Percentiles rank a stretch among this genome's conserved stretches.
Conservation (phyloP, 2,888 invertebrate species). For the Plutella xylostella region DNA sequence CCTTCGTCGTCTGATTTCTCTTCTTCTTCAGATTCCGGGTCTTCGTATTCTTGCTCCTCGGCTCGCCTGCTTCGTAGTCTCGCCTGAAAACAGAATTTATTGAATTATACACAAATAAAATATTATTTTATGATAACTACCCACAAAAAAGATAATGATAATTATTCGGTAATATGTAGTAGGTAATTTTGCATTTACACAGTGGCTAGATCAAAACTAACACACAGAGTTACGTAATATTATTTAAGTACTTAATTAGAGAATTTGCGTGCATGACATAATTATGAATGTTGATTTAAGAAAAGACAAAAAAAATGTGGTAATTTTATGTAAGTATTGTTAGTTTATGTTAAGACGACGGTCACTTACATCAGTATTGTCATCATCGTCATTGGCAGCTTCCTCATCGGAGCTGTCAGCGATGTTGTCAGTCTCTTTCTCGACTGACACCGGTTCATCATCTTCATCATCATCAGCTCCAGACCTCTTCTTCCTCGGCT, state of each 20-base stretch:
- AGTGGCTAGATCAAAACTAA: too few relatives aligned
- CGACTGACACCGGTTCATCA: slow-evolving; percentile 32
- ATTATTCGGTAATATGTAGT: too few relatives aligned
- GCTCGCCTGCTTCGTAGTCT: slow-evolving; percentile 66
- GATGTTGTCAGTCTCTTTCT: slow-evolving; percentile 27
- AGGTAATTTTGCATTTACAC: too few relatives aligned
- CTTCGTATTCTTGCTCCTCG: slow-evolving; percentile 77
- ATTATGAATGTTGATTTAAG: too few relatives aligned
- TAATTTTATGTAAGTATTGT: too few relatives aligned
- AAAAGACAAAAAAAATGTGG: too few relatives aligned
- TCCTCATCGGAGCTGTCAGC: slow-evolving; percentile 76
- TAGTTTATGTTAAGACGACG: too few relatives aligned
- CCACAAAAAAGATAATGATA: too few relatives aligned
- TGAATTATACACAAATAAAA: slow-evolving; percentile 1
- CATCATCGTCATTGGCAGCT: slow-evolving; percentile 68
- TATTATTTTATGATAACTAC: background rate
- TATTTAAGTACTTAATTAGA: too few relatives aligned
- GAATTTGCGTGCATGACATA: background rate
- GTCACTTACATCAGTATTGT: slow-evolving; percentile 59
- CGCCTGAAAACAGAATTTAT: slow-evolving; percentile 32
- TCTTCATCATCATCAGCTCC: slow-evolving; percentile 52
- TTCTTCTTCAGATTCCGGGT: slow-evolving; percentile 72
- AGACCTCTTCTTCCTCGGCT: slow-evolving; percentile 24
- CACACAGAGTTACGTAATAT: too few relatives aligned
- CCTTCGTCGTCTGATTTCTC: slow-evolving; percentile 56